Evolutionary conservation across 2,888 invertebrate genomes (phyloP).

Genomic region (Linnaemya vulpina): DNA sequence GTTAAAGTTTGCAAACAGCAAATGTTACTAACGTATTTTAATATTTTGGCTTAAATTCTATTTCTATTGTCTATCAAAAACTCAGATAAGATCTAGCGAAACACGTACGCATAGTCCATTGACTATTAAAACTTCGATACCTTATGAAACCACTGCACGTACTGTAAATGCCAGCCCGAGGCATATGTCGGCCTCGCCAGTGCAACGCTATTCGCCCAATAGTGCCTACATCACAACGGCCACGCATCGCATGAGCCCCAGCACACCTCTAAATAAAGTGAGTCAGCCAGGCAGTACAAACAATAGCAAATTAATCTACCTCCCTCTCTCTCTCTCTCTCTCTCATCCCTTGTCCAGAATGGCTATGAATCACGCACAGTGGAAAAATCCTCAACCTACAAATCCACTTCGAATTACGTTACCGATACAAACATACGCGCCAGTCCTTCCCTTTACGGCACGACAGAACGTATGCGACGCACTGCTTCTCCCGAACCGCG

Average conservation of each 20-base stretch:
- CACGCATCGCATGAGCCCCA: constrained; percentile 83
- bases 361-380: constrained; percentile 81
- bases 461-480: constrained; percentile 82
- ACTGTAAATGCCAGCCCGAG: constrained; percentile 80
- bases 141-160: constrained; percentile 80
- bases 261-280: constrained; percentile 73
- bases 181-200: constrained; percentile 81
- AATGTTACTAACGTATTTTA: constrained; percentile 50
- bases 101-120: constrained; percentile 82
- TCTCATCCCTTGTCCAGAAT: constrained; percentile 72
- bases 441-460: constrained; percentile 85
- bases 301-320: neutral
- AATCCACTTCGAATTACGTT: constrained; percentile 84
- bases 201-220: constrained; percentile 84
- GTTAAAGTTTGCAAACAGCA: constrained; percentile 3
- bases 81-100: constrained; percentile 82
- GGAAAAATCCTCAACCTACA: constrained; percentile 84
- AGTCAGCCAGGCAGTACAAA: neutral
- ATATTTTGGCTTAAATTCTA: constrained; percentile 44
- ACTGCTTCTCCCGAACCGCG: constrained; percentile 84
- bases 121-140: constrained; percentile 82
- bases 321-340: neutral
- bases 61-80: constrained; percentile 49
- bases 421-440: constrained; percentile 82
- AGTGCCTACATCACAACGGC: constrained; percentile 84